Conservation (phyloP, 64 coral and sea anemone species). For the Pocillopora verrucosa region DNA sequence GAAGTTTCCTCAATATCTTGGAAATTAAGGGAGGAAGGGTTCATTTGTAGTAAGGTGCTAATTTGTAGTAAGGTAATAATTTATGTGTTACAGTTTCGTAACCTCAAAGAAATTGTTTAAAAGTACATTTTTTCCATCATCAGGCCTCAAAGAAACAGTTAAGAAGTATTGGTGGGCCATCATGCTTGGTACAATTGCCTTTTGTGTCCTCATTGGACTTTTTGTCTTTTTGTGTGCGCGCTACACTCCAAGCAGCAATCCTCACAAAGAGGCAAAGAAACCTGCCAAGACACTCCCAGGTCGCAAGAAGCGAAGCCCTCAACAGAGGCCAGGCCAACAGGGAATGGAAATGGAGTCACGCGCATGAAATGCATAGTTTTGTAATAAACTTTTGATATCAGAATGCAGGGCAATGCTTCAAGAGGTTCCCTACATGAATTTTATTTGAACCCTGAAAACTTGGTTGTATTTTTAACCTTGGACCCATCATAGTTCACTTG, state of each 20-base stretch:
- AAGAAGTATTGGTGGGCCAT: conserved; percentile 67
- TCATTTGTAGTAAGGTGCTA: too few species aligned
- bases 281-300: conserved; percentile 60
- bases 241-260: conserved; percentile 67
- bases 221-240: conserved; percentile 48
- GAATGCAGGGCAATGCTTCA: too few species aligned
- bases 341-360: conserved; percentile 13
- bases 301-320: conserved; percentile 32
- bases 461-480: too few species aligned
- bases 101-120: not conserved
- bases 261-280: conserved; percentile 45
- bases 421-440: too few species aligned
- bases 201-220: conserved; percentile 33
- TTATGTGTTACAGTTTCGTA: not conserved
- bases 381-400: not conserved
- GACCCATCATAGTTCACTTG: too few species aligned
- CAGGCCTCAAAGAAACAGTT: conserved; percentile 58
- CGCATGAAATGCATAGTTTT: not conserved
- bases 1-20: too few species aligned
- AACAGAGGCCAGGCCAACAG: not conserved
- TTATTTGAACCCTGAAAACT: too few species aligned
- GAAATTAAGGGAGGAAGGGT: too few species aligned
- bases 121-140: not conserved
- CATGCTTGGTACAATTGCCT: conserved; percentile 32
- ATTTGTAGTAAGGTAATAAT: not conserved